Conservation (phyloP, 2,888 invertebrate species). For the Syrphus vitripennis region DNA sequence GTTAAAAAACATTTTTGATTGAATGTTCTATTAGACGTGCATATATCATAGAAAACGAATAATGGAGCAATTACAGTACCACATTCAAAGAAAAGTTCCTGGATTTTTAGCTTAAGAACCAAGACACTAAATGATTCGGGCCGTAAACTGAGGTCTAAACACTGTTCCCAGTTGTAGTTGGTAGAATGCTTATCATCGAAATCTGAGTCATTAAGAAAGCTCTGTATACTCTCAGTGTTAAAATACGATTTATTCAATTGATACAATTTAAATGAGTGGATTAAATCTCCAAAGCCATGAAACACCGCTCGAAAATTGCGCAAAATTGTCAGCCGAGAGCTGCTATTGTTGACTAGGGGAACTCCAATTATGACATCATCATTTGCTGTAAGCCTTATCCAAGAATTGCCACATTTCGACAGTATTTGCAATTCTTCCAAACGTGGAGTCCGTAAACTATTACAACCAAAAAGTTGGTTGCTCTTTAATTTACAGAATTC, state of each 20-base stretch:
- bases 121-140: constrained; percentile 77
- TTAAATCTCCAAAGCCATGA: constrained; percentile 30
- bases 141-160: constrained; percentile 71
- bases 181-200: not conserved
- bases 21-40: constrained; percentile 26
- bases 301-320: constrained; percentile 72
- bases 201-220: constrained; percentile 70
- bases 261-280: constrained; percentile 74
- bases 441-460: constrained; percentile 74
- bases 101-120: constrained; percentile 73
- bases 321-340: constrained; percentile 66
- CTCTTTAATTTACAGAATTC: constrained; percentile 73
- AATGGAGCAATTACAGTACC: constrained; percentile 54
- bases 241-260: constrained; percentile 73
- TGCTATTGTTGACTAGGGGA: constrained; percentile 75
- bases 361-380: constrained; percentile 74
- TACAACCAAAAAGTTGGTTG: constrained; percentile 74
- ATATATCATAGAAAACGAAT: constrained; percentile 72
- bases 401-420: constrained; percentile 77
- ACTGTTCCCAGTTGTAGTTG: constrained; percentile 52
- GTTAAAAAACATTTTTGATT: constrained; percentile 43
- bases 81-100: constrained; percentile 56
- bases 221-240: constrained; percentile 69
- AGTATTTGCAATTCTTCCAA: constrained; percentile 78
- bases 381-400: constrained; percentile 74